phyloP scores from a whole-genome alignment of 1,140 invertebrate species.

The Potamilus streckersoni region DNA sequence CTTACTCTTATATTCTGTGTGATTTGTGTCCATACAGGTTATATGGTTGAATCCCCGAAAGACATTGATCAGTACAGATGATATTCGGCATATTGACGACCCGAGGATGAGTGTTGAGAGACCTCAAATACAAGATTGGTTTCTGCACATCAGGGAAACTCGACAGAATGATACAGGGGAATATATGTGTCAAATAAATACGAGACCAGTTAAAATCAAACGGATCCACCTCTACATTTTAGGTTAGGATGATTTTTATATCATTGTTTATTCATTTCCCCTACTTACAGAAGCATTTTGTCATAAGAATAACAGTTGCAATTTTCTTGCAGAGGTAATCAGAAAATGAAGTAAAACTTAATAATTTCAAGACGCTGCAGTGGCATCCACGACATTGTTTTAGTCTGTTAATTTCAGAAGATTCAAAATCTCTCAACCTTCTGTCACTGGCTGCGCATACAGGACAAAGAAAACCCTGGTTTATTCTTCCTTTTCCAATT shows the following conservation, averaged over 20 bases:
- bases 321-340: too few relatives aligned
- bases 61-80: slow-evolving; percentile 46
- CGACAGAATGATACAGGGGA: slow-evolving; percentile 51
- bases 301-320: too few relatives aligned
- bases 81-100: slow-evolving; percentile 53
- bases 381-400: too few relatives aligned
- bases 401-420: too few relatives aligned
- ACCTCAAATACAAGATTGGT: slow-evolving; percentile 55
- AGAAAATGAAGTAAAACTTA: too few relatives aligned
- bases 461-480: too few relatives aligned
- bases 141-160: slow-evolving; percentile 52
- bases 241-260: not conserved
- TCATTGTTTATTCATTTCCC: not conserved
- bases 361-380: too few relatives aligned
- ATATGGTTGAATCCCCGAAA: slow-evolving; percentile 51
- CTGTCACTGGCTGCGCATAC: too few relatives aligned
- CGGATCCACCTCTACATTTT: slow-evolving; percentile 36
- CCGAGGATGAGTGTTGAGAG: slow-evolving; percentile 50
- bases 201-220: slow-evolving; percentile 47
- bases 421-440: too few relatives aligned
- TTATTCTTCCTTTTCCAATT: too few relatives aligned
- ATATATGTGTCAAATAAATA: slow-evolving; percentile 62
- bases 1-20: too few relatives aligned
- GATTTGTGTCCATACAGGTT: slow-evolving; percentile 34
- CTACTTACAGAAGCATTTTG: too few relatives aligned